These are phyloP conservation scores for Hydrotaea cyrtoneurina DNA, from an alignment of 2,888 invertebrate genomes.

Conservation along the genomic window DNA sequence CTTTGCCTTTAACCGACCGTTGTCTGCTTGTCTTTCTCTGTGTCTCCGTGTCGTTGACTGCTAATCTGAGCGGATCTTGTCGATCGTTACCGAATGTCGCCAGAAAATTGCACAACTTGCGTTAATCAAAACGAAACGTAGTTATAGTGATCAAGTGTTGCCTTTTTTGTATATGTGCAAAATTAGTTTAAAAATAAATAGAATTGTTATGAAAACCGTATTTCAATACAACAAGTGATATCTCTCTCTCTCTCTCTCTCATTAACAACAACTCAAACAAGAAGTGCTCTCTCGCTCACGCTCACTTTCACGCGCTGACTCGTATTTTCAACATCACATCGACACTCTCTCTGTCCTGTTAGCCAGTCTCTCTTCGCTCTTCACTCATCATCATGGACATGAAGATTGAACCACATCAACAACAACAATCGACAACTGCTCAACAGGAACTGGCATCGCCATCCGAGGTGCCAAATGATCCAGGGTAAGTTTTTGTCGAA, in stretches of 20 bases:
- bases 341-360: neutral
- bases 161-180: constrained; percentile 46
- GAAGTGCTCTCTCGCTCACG: constrained; percentile 1
- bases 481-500: constrained; percentile 86
- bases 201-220: neutral
- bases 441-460: constrained; percentile 90
- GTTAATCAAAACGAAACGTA: constrained; percentile 22
- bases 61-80: neutral
- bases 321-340: constrained; percentile 6
- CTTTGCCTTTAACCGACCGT: constrained; percentile 53
- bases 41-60: neutral
- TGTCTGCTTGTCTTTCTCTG: neutral
- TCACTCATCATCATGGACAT: constrained; percentile 73
- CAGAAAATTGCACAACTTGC: constrained; percentile 18
- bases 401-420: constrained; percentile 76
- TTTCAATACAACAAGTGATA: neutral
- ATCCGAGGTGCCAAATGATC: constrained; percentile 96
- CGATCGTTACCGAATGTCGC: neutral
- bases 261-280: neutral
- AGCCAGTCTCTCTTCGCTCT: neutral
- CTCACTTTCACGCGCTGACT: neutral
- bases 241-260: no score
- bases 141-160: constrained; percentile 62
- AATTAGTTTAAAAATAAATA: constrained; percentile 20
- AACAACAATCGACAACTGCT: constrained; percentile 69